Percentiles rank a stretch among this genome's conserved stretches.
Evolutionary conservation across 2,113 vertebrate genomes (phyloP).

Genomic region (Illadopsis cleaveri): DNA sequence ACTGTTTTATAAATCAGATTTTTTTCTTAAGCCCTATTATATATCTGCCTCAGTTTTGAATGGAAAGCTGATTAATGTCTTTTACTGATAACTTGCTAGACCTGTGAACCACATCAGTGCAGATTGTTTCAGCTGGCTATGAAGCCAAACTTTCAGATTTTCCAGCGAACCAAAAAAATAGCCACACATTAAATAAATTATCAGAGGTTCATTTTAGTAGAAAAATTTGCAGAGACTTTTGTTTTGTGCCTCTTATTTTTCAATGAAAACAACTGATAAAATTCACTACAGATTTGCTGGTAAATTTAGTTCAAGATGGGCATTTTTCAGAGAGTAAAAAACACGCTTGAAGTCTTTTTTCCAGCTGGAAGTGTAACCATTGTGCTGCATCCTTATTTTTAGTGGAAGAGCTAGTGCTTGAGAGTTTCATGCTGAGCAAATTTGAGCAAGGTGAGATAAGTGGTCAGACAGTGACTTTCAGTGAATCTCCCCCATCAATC

Average conservation of each 20-base stretch:
- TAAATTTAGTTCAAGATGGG: not conserved
- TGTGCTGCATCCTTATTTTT: not conserved
- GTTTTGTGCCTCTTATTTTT: not conserved
- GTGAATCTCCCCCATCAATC: not conserved
- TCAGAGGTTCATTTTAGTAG: not conserved
- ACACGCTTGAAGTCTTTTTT: not conserved
- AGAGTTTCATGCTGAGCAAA: not conserved
- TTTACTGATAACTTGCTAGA: not conserved
- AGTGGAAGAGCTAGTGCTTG: not conserved
- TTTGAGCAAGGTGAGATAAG: not conserved
- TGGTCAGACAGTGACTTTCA: not conserved
- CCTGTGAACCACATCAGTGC: not conserved
- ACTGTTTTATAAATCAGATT: not conserved
- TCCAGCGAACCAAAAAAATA: not conserved
- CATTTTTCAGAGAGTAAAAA: not conserved
- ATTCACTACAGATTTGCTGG: not conserved
- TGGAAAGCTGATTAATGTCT: not conserved
- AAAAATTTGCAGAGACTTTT: not conserved
- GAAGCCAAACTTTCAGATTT: not conserved
- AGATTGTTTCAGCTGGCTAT: not conserved
- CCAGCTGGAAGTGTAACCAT: not conserved
- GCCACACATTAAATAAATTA: not conserved
- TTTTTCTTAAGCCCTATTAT: not conserved
- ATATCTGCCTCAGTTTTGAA: not conserved
- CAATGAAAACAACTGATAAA: not conserved